Base-by-base conservation (phyloP, 2,888 invertebrate species). In the Chrysotoxum bicinctum region DNA sequence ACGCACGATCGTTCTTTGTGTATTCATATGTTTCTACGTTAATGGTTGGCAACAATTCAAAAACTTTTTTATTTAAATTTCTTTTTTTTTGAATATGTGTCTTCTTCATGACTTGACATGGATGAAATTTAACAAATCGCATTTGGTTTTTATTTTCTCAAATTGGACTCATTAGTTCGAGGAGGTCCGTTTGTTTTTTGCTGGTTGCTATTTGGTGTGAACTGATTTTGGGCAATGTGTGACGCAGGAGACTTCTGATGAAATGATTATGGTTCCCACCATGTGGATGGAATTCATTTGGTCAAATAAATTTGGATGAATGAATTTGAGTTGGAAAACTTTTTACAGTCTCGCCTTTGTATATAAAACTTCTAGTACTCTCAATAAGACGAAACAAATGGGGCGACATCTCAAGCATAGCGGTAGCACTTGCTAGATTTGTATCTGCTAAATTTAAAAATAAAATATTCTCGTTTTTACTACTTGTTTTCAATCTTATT, bases 11-110 rank as follows among this genome's bases (percentile, higher is more conserved):
- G 6, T n/a, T 60, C 16, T n/a, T 60, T 60, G 26, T 35, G 21
- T 12, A 37, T 43, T 9, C 19, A 19, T 10, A 45, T 2, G 1
- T 23, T 12, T 48, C 12, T 48, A 45, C 45, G 19, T 45, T 45
- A 19, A 45, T 45, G 23, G 52, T 83, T 84, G 79, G 83, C 79
- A 84, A 3, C 64, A 58, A 50, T 68, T 74, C 83, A 74, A 75
- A 73, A 45, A 45, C 10, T n/a, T 23, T 50, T 35, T 19, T 48
- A 54, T 3, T 3, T 5, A 12, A 16, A 26, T 37, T n/a, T 40
- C 10, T 64, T 21, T 32, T 21, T 40, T 21, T n/a, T 64, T 14
- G 43, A 45, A 66, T 66, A 32, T 54, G 8, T 72, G 78, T 56
- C 48, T 48, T 48, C 48, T 45, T 70, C 19, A 16, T 37, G 40